Evolutionary conservation across 2,797 vertebrate species (phyloP).

Genomic region (Peromyscus eremicus): DNA sequence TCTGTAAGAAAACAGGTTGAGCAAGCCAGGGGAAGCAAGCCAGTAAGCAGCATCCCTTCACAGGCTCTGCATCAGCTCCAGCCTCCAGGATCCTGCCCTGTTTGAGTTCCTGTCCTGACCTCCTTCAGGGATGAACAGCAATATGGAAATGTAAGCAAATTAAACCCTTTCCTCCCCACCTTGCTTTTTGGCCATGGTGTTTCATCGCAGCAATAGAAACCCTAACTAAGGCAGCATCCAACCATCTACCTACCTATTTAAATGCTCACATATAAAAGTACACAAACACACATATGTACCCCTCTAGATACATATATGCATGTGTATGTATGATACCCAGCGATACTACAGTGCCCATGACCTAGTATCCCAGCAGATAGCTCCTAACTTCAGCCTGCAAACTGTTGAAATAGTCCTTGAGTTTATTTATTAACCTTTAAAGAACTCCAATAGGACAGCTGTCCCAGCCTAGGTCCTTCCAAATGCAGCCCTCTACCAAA

Average conservation of each 20-base stretch:
- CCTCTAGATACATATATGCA: neutral
- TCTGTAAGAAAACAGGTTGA: neutral
- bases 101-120: neutral
- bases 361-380: neutral
- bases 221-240: neutral
- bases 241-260: neutral
- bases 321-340: neutral
- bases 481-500: neutral
- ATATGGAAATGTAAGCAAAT: neutral
- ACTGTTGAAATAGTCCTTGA: neutral
- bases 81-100: neutral
- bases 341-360: neutral
- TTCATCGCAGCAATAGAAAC: neutral
- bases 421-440: neutral
- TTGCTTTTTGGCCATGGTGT: neutral
- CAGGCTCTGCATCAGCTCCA: neutral
- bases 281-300: neutral
- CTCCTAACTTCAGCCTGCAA: neutral
- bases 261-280: neutral
- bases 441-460: neutral
- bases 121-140: neutral
- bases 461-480: neutral
- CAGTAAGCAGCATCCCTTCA: neutral
- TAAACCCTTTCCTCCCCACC: neutral
- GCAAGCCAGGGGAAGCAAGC: neutral